Base-by-base conservation (phyloP, 1,140 invertebrate genomes). In the Drosophila parvula region DNA sequence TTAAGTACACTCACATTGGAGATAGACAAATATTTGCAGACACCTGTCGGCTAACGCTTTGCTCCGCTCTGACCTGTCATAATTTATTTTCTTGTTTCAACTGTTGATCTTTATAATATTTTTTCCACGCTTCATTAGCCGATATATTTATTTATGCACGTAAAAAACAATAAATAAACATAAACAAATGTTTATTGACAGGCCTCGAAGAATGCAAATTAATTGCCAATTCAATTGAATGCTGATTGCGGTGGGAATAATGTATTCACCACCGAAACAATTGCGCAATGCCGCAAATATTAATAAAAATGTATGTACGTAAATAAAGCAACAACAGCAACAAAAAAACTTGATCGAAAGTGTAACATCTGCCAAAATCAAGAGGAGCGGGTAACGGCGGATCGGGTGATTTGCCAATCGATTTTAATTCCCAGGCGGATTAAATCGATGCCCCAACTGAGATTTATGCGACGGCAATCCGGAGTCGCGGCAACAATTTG, bases 11-110 rank as follows among this genome's bases (percentile, higher is more conserved):
- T 44, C 60, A 48, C 75, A 80, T 73, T 73, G 81, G 51, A 48
- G 56, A 76, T 78, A 61, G 68, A 77, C 80, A 88, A 88, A 88
- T 89, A 88, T 88, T 88, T 88, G 83, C 75, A 65, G 79, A 88
- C 84, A 88, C 83, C 86, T 88, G 79, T 88, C 81, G 78, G 76
- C 75, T 65, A 45, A 68, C 79, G 65, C 73, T 81, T 74, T 68
- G 57, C 78, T 50, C 61, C 47, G 58, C 71, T 78, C 57, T 75
- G 75, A 71, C 68, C 79, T 82, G 70, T 79, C 70, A 70, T 79
- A 65, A 70, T 77, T 67, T 65, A 53, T 77, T 61, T 67, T 71
- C 22, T 41, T 67, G 74, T 77, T 68, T 47, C 75, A 58, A 55
- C 53, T 79, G 70, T 79, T 79, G 28, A 59, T 53, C 57, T 57